Conservation (phyloP, 2,113 vertebrate species). For the Thinocorus orbignyianus region DNA sequence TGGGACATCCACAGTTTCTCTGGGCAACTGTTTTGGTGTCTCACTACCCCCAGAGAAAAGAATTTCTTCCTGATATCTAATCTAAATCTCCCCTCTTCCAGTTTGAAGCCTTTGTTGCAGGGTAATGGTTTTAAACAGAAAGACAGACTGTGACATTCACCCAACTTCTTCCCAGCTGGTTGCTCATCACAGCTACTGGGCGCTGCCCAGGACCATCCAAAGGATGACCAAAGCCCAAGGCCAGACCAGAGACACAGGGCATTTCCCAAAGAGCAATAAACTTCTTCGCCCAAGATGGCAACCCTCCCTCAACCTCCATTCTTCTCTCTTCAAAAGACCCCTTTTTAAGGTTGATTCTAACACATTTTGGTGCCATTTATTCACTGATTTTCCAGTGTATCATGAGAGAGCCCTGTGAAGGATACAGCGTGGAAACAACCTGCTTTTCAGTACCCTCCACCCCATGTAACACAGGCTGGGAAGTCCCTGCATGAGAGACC, state of each 20-base stretch:
- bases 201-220: neutral
- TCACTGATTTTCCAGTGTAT: neutral
- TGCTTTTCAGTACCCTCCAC: neutral
- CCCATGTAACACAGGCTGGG: neutral
- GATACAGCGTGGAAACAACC: neutral
- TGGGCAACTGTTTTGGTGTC: neutral
- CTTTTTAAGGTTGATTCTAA: neutral
- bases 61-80: neutral
- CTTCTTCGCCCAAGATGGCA: neutral
- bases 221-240: neutral
- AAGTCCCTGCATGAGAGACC: neutral
- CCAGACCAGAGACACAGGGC: neutral
- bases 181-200: neutral
- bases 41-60: neutral
- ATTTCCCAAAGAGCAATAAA: neutral
- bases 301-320: neutral
- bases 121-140: too few species aligned
- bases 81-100: neutral
- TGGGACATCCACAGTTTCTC: neutral
- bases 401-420: neutral
- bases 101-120: neutral
- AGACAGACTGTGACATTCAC: accelerated
- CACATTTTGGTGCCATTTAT: neutral
- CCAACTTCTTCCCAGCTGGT: neutral
- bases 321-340: neutral